Conservation (phyloP, 1,140 invertebrate genomes). For the Rhyzopertha dominica region DNA sequence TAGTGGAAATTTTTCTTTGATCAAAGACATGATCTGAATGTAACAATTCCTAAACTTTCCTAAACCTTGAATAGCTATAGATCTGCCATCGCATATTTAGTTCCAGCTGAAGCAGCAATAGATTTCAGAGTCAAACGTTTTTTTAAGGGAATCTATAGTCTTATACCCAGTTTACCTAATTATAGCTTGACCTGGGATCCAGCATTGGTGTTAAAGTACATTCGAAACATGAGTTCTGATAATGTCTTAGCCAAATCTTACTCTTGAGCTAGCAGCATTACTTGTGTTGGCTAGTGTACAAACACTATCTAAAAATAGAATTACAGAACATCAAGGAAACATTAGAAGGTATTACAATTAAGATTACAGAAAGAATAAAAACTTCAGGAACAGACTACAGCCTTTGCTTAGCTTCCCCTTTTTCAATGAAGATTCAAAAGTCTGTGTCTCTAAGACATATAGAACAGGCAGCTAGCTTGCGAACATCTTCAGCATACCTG, state of each 20-base stretch:
- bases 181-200: conserved; percentile 18
- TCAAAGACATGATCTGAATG: conserved; percentile 26
- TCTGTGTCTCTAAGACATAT: conserved; percentile 9
- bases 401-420: conserved; percentile 14
- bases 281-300: conserved; percentile 7
- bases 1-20: conserved; percentile 16
- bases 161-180: conserved; percentile 3
- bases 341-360: conserved; percentile 4
- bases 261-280: conserved; percentile 5
- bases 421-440: conserved; percentile 5
- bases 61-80: conserved; percentile 28
- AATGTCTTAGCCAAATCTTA: not conserved
- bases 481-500: not conserved
- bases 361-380: conserved; percentile 18
- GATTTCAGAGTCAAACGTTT: not conserved
- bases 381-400: conserved; percentile 15
- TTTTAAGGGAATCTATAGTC: conserved; percentile 8
- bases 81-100: conserved; percentile 27
- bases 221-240: conserved; percentile 2
- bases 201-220: not conserved
- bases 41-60: conserved; percentile 27
- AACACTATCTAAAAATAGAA: conserved; percentile 9
- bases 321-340: conserved; percentile 4
- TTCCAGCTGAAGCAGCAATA: not conserved
- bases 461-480: not conserved